Evolutionary conservation across 2,888 invertebrate genomes (phyloP).

Genomic region (Andrena chrysosceles): DNA sequence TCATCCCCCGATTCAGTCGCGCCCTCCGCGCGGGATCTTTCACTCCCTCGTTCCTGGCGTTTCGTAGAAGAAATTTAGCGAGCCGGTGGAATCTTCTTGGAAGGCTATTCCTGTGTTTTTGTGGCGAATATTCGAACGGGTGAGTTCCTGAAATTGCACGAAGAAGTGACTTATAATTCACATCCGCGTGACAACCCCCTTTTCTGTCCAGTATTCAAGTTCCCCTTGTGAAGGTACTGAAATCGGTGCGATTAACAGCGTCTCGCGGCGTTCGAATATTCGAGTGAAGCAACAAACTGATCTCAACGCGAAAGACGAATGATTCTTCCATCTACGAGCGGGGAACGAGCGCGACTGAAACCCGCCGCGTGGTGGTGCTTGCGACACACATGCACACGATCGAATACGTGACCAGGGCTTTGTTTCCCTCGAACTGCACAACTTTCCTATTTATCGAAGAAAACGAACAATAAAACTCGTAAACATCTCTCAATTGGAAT

Average conservation of each 20-base stretch:
- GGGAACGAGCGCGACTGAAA: slow-evolving; percentile 31
- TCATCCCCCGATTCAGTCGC: background rate
- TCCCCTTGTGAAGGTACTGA: background rate
- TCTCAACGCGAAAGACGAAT: background rate
- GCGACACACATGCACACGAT: slow-evolving; percentile 5
- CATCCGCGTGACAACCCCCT: background rate
- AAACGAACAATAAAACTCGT: slow-evolving; percentile 3
- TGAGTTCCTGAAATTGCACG: background rate
- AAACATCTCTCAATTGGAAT: background rate
- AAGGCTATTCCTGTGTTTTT: background rate
- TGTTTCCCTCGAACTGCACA: slow-evolving; percentile 14
- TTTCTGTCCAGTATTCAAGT: background rate
- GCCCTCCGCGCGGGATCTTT: slow-evolving; percentile 11
- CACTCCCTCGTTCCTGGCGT: background rate
- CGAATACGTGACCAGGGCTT: slow-evolving; percentile 42
- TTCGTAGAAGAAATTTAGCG: background rate
- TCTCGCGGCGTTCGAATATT: background rate
- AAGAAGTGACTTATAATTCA: background rate
- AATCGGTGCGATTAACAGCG: background rate
- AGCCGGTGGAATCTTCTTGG: background rate
- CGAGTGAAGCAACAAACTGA: background rate
- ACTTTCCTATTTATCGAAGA: slow-evolving; percentile 16
- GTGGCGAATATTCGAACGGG: background rate
- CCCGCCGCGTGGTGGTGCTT: slow-evolving; percentile 13
- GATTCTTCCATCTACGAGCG: background rate